phyloP scores from a whole-genome alignment of 1,140 invertebrate genomes.

The Euborellia annulipes region DNA sequence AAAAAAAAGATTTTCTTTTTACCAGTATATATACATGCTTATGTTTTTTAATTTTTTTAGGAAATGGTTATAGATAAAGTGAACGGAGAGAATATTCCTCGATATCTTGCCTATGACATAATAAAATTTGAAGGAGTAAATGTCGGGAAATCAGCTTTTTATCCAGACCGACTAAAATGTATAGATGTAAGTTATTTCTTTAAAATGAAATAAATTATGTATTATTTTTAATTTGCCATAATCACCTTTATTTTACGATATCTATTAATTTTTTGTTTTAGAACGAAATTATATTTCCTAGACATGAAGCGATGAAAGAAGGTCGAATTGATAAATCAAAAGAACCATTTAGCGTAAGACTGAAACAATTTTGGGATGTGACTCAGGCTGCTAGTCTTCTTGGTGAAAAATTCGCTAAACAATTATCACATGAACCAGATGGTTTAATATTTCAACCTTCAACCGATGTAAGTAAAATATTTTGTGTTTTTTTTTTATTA shows the following conservation, averaged over 20 bases:
- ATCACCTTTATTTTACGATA: neutral
- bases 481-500: neutral
- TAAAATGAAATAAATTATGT: neutral
- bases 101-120: slow-evolving; percentile 93
- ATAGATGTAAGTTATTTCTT: slow-evolving; percentile 37
- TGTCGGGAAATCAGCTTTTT: slow-evolving; percentile 59
- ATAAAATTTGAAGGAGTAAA: slow-evolving; percentile 67
- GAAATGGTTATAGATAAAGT: slow-evolving; percentile 92
- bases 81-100: slow-evolving; percentile 52
- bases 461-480: slow-evolving; percentile 37
- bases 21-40: no score
- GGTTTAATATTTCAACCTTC: slow-evolving; percentile 95
- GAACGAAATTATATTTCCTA: slow-evolving; percentile 47
- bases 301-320: slow-evolving; percentile 54
- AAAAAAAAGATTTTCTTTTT: no score
- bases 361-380: slow-evolving; percentile 83
- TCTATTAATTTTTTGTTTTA: slow-evolving; percentile 11
- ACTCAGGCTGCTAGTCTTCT: slow-evolving; percentile 50
- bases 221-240: neutral
- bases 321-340: slow-evolving; percentile 53
- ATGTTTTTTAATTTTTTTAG: slow-evolving; percentile 34
- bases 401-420: slow-evolving; percentile 69
- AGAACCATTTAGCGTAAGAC: slow-evolving; percentile 77
- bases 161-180: slow-evolving; percentile 54
- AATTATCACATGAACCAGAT: slow-evolving; percentile 87